A percentile compares a stretch with the other conserved stretches of the same genome.
Evolutionary conservation across 2,797 vertebrate genomes (phyloP).

Genomic region (Sebastes alutus): DNA sequence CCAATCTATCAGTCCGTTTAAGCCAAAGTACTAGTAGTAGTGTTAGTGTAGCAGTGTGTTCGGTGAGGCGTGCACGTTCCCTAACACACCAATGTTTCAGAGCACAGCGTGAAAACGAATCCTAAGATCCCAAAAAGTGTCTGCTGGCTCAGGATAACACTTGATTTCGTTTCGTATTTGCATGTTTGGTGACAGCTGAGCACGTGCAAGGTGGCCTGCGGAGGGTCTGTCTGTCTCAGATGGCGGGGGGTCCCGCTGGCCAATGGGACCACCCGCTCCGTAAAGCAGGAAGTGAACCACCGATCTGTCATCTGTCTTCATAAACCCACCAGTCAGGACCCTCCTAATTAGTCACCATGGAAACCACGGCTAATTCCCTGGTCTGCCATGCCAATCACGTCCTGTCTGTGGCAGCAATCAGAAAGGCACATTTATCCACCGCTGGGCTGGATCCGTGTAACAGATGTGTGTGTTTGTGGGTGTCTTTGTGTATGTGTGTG

Average conservation of each 20-base stretch:
- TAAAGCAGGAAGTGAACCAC: constrained; percentile 73
- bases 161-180: constrained; percentile 22
- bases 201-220: constrained; percentile 44
- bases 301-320: constrained; percentile 78
- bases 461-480: constrained; percentile 55
- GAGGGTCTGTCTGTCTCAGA: constrained; percentile 64
- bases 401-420: constrained; percentile 74
- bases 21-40: background rate
- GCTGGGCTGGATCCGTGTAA: constrained; percentile 69
- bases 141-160: constrained; percentile 10
- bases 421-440: constrained; percentile 78
- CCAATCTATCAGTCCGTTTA: background rate
- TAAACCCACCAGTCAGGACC: constrained; percentile 76
- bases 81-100: background rate
- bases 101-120: background rate
- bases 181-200: constrained; percentile 58
- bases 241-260: constrained; percentile 59
- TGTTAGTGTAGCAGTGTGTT: background rate
- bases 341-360: constrained; percentile 82
- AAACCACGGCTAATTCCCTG: constrained; percentile 76
- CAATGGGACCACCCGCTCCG: constrained; percentile 69
- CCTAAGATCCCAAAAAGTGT: background rate
- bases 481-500: constrained; percentile 13
- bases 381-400: constrained; percentile 80
- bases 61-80: background rate